Percentiles rank a stretch among this genome's conserved stretches.
These are phyloP conservation scores for Labroides dimidiatus DNA, from an alignment of 2,797 vertebrate species.

Conservation along the genomic window DNA sequence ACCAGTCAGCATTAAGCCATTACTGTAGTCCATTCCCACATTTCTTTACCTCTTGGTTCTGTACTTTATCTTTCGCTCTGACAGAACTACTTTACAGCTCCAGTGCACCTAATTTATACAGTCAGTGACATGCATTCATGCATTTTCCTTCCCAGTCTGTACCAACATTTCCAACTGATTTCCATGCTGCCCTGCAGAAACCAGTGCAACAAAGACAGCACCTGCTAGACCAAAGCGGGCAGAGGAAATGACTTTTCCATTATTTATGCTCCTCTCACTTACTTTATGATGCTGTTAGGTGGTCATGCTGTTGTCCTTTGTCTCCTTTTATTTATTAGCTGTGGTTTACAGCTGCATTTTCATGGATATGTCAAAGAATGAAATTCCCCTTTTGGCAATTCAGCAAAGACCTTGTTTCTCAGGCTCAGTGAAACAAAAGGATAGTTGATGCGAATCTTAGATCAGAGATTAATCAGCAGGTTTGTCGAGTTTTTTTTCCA, in stretches of 20 bases:
- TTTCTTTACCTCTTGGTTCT: constrained; percentile 46
- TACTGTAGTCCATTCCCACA: constrained; percentile 27
- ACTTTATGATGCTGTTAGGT: constrained; percentile 79
- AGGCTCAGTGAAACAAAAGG: constrained; percentile 52
- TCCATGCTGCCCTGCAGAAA: constrained; percentile 57
- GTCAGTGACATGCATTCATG: constrained; percentile 54
- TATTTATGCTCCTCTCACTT: constrained; percentile 78
- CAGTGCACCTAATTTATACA: constrained; percentile 62
- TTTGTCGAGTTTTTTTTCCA: constrained; percentile 59
- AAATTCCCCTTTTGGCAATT: constrained; percentile 67
- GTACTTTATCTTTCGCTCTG: constrained; percentile 51
- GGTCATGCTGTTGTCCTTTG: constrained; percentile 73
- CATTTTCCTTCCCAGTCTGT: constrained; percentile 52
- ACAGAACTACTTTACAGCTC: constrained; percentile 63
- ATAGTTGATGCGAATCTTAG: constrained; percentile 51
- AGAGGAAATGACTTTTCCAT: constrained; percentile 75
- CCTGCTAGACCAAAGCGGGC: constrained; percentile 47
- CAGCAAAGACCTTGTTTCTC: constrained; percentile 45
- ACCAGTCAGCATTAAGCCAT: constrained; percentile 26
- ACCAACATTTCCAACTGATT: constrained; percentile 62
- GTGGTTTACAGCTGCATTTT: constrained; percentile 67
- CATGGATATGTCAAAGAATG: constrained; percentile 72
- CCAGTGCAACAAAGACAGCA: constrained; percentile 43
- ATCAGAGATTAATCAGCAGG: constrained; percentile 62
- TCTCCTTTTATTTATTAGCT: constrained; percentile 81